Evolutionary conservation across 2,113 vertebrate genomes (phyloP).

Genomic region (Trogon melanurus): DNA sequence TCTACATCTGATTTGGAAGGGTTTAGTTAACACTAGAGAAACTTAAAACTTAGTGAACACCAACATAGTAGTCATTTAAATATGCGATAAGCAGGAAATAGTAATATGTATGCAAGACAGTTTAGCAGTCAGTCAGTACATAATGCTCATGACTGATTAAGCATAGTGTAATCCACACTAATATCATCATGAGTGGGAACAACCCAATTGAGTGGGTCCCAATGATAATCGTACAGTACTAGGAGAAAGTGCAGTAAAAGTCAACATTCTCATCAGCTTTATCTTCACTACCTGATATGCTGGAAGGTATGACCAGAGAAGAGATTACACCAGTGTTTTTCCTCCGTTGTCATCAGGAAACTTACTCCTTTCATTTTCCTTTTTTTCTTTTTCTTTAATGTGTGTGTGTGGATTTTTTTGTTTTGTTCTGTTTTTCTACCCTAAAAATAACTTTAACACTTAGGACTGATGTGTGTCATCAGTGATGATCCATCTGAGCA

Average conservation of each 20-base stretch:
- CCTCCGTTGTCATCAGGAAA: background rate
- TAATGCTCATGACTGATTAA: background rate
- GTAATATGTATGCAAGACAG: background rate
- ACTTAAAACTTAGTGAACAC: background rate
- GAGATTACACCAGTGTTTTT: background rate
- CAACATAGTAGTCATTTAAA: background rate
- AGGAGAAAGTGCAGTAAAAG: background rate
- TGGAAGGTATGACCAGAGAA: background rate
- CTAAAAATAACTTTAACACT: background rate
- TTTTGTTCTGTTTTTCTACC: background rate
- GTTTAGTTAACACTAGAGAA: background rate
- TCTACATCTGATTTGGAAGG: accelerated
- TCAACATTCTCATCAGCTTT: background rate
- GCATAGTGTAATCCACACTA: background rate
- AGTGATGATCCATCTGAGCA: background rate
- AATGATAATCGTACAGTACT: background rate
- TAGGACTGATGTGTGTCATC: background rate
- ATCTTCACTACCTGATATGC: accelerated
- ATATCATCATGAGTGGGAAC: background rate
- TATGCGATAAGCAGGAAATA: background rate
- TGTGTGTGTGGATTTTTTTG: background rate
- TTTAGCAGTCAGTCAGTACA: background rate
- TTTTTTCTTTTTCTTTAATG: background rate
- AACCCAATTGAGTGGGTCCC: background rate
- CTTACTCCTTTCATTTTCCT: background rate